A percentile compares a stretch with the other conserved stretches of the same genome.
Conservation (phyloP, 2,888 invertebrate species). For the Odontocolon sp. region DNA sequence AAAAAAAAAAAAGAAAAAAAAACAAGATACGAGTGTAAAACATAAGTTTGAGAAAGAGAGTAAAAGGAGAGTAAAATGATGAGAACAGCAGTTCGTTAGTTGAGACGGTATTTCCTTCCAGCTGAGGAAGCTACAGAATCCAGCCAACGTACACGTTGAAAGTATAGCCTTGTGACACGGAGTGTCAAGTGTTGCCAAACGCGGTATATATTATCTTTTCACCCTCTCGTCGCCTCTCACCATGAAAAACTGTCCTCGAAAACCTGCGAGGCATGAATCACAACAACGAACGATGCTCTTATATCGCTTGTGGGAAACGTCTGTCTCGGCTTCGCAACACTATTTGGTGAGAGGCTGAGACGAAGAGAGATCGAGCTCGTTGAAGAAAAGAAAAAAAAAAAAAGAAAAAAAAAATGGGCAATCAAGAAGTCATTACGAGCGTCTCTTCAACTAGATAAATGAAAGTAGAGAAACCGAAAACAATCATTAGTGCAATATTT, state of each 20-base stretch:
- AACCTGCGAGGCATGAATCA: background rate
- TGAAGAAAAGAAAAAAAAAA: conserved; percentile 1
- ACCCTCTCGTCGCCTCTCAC: conserved; percentile 50
- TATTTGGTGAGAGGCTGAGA: conserved; percentile 13
- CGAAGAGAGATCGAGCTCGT: background rate
- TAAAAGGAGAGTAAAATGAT: too few species aligned
- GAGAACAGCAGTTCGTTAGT: too few species aligned
- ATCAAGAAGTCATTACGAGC: too few species aligned
- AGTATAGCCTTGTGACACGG: too few species aligned
- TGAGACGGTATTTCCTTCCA: too few species aligned
- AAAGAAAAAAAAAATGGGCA: conserved; percentile 27
- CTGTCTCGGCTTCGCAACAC: background rate
- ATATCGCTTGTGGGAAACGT: background rate
- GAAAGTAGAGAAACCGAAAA: conserved; percentile 18
- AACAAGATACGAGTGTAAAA: too few species aligned
- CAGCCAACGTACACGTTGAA: too few species aligned
- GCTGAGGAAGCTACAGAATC: too few species aligned
- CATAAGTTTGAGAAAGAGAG: too few species aligned
- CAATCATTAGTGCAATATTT: too few species aligned
- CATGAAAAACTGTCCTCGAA: conserved; percentile 13
- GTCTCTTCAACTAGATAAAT: too few species aligned
- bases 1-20: too few species aligned
- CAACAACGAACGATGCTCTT: background rate
- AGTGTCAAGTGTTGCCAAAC: conserved; percentile 69
- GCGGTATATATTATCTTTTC: conserved; percentile 58